Percentiles rank a stretch among this genome's conserved stretches.
Conservation (phyloP, 30 jellyfish, hydroid and myxozoan species). For the Aurelia sp. region DNA sequence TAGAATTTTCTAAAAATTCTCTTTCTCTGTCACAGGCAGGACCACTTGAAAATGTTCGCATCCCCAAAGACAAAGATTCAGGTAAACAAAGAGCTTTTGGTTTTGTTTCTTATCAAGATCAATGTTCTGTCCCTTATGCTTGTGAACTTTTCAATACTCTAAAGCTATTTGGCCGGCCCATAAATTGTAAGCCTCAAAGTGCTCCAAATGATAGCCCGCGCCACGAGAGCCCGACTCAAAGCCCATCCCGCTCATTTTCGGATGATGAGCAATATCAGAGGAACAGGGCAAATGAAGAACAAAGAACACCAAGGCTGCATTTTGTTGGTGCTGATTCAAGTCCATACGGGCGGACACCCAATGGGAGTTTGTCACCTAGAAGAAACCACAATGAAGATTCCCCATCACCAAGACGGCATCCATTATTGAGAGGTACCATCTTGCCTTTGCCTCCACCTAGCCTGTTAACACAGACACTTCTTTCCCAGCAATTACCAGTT, state of each 20-base stretch:
- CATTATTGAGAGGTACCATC: no score
- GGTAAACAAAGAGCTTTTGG: conserved; percentile 83
- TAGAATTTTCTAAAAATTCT: no score
- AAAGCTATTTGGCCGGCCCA: conserved; percentile 76
- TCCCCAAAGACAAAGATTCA: conserved; percentile 78
- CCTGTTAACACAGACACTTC: no score
- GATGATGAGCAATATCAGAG: conserved; percentile 2
- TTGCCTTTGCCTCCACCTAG: no score
- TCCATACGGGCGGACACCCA: conserved; percentile 35
- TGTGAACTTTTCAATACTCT: conserved; percentile 83
- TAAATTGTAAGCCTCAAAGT: conserved; percentile 83
- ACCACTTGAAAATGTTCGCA: conserved; percentile 79
- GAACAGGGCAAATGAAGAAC: conserved; percentile 4
- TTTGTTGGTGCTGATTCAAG: conserved; percentile 21
- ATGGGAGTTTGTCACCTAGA: neutral
- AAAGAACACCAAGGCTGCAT: conserved; percentile 8
- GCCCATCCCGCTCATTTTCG: conserved; percentile 14
- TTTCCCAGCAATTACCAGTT: no score
- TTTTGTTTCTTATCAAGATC: conserved; percentile 78
- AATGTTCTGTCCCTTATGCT: conserved; percentile 77
- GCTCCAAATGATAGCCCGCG: conserved; percentile 8
- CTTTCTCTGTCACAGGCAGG: conserved; percentile 78
- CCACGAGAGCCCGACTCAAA: conserved; percentile 2
- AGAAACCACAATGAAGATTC: conserved; percentile 9
- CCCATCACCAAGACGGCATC: no score